These are phyloP conservation scores for Portevinia maculata DNA, from an alignment of 2,888 invertebrate genomes.

Conservation along the genomic window DNA sequence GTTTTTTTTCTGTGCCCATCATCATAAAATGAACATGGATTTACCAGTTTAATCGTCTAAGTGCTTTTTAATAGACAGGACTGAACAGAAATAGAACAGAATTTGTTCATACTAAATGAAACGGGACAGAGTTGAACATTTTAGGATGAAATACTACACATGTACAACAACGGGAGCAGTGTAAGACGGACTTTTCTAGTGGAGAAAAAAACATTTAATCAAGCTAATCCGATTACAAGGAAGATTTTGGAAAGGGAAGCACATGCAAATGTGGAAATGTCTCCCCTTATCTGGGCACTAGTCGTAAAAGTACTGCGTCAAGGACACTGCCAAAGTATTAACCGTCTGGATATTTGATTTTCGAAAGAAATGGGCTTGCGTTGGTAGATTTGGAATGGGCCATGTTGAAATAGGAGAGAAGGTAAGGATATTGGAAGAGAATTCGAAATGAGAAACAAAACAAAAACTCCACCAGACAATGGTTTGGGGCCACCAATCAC, in stretches of 20 bases:
- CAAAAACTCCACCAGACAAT: conserved; percentile 24
- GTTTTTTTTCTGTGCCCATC: conserved; percentile 1
- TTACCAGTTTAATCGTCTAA: conserved; percentile 58
- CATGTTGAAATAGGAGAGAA: neutral
- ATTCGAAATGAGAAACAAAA: neutral
- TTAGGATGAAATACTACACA: conserved; percentile 20
- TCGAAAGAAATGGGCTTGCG: conserved; percentile 7
- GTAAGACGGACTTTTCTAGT: conserved; percentile 26
- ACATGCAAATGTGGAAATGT: conserved; percentile 34
- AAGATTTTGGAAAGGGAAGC: conserved; percentile 17
- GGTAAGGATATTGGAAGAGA: neutral
- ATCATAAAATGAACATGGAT: conserved; percentile 34
- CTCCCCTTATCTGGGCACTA: conserved; percentile 8
- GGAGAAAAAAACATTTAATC: conserved; percentile 43
- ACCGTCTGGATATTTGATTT: conserved; percentile 33
- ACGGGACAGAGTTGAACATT: conserved; percentile 36
- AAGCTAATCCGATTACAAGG: conserved; percentile 52
- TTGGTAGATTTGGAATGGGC: conserved; percentile 24
- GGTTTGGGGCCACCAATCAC: conserved; percentile 28
- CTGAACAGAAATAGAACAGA: conserved; percentile 53
- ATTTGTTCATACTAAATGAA: conserved; percentile 51
- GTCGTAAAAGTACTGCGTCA: conserved; percentile 8
- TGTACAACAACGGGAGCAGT: neutral
- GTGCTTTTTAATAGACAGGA: conserved; percentile 66
- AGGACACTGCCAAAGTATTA: conserved; percentile 7